Evolutionary conservation across 2,113 vertebrate genomes (phyloP).

Genomic region (Poecilia latipinna): DNA sequence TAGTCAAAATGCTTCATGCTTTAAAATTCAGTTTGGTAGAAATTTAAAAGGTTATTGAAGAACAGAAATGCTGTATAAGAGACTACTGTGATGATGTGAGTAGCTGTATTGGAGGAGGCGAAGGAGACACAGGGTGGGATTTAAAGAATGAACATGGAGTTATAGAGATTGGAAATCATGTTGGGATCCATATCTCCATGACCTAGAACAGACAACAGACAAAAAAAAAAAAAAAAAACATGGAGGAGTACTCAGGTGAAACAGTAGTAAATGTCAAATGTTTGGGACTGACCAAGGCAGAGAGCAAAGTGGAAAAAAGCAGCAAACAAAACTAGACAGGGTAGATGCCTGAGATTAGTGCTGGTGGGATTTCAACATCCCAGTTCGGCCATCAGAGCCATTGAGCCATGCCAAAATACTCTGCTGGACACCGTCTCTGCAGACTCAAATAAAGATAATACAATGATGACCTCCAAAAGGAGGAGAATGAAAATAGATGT

Average conservation of each 20-base stretch:
- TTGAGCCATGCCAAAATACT: slow-evolving; percentile 1
- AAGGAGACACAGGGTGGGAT: slow-evolving; percentile 42
- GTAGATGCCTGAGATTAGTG: slow-evolving; percentile 1
- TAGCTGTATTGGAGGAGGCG: slow-evolving; percentile 18
- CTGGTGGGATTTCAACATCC: slow-evolving; percentile 12
- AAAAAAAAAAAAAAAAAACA: slow-evolving; percentile 36
- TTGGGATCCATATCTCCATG: slow-evolving; percentile 57
- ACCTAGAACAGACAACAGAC: slow-evolving; percentile 23
- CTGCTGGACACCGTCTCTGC: not conserved
- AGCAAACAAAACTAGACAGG: slow-evolving; percentile 2
- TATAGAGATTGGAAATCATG: slow-evolving; percentile 49
- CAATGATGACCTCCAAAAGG: not conserved
- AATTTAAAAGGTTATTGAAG: slow-evolving; percentile 34
- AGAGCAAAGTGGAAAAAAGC: slow-evolving; percentile 9
- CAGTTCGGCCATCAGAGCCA: slow-evolving; percentile 16
- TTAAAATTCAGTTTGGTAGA: slow-evolving; percentile 13
- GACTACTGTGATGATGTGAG: slow-evolving; percentile 12
- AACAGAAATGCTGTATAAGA: not conserved
- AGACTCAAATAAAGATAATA: not conserved
- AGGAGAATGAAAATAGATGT: no score
- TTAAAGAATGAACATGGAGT: slow-evolving; percentile 43
- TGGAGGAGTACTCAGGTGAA: slow-evolving; percentile 43
- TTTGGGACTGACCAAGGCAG: slow-evolving; percentile 14
- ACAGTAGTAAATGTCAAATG: slow-evolving; percentile 16
- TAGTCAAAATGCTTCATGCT: slow-evolving; percentile 17